phyloP scores from a whole-genome alignment of 2,888 invertebrate genomes.

The Stegophylla sp. region DNA sequence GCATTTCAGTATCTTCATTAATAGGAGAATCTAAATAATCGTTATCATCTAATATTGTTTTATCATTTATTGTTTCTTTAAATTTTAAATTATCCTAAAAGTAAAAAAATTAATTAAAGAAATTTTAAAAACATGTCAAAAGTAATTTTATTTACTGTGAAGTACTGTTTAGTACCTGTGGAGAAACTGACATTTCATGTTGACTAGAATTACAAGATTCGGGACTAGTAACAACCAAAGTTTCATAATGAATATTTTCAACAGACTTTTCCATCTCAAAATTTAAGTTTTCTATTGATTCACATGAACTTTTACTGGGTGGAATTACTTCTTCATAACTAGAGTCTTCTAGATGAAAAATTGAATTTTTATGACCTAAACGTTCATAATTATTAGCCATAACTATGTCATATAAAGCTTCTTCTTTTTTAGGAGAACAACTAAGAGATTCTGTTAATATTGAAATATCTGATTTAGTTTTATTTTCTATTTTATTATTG shows the following conservation, averaged over 20 bases:
- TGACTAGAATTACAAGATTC: conserved; percentile 50
- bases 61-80: background rate
- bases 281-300: conserved; percentile 44
- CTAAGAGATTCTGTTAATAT: conserved; percentile 52
- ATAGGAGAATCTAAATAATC: conserved; percentile 44
- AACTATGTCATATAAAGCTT: conserved; percentile 30
- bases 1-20: conserved; percentile 54
- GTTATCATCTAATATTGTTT: conserved; percentile 19
- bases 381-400: conserved; percentile 44
- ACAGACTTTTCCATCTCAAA: conserved; percentile 35
- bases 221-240: conserved; percentile 40
- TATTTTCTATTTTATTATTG: conserved; percentile 10
- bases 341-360: conserved; percentile 46
- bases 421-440: conserved; percentile 54
- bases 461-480: conserved; percentile 36
- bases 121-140: background rate
- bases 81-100: conserved; percentile 29
- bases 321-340: conserved; percentile 46
- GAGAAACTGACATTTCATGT: conserved; percentile 37
- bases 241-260: conserved; percentile 56
- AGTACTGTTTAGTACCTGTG: conserved; percentile 18
- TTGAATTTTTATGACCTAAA: conserved; percentile 48
- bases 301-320: conserved; percentile 13
- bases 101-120: background rate
- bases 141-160: background rate